Base-by-base conservation (phyloP, 1,140 invertebrate genomes). In the Drosophila mayri region DNA sequence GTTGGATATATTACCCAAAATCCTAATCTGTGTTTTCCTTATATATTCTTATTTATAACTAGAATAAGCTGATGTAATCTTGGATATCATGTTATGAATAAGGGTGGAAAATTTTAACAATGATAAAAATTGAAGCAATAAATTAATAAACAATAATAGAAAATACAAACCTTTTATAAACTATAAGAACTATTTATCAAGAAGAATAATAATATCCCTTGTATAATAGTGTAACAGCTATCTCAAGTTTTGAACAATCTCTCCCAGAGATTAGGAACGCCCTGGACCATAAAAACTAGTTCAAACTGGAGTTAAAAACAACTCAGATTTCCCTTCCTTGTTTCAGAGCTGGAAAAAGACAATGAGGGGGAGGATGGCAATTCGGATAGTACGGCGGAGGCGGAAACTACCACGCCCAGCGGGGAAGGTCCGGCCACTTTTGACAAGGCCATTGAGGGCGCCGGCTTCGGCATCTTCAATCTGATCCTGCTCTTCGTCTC, bases 401-500 rank as follows among this genome's bases (percentile, higher is more conserved):
- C 18, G 11, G 25, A 18, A 2, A 35, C 32, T 9, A 18, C 47
- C 10, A 44, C 64, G 12, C 9, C 66, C 10, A 41, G 44, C 22
- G 67, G 70, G 35, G 67, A 83, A 47, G 93, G 93, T 57, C 91
- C 91, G 0, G 93, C 94, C 0, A 94, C 96, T 77, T 95, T 95
- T 72, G 95, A 96, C 57, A 93, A 93, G 46, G 95, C 95, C 0
- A 94, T 96, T 12, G 87, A 93, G 0, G 93, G 93, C 0, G 94
- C 95, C 0, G 94, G 95, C 10, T 95, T 94, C 79, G 95, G 96
- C 8, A 94, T 94, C 79, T 96, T 96, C 91, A 95, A 97, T 81
- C 90, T 94, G 2, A 77, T 95, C 2, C 90, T 97, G 20, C 92
- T 96, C 54, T 71, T 96, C 18, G 93, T 94, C 61, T 93, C 94